phyloP scores from a whole-genome alignment of 2,888 invertebrate species.

The Tubulanus polymorphus region DNA sequence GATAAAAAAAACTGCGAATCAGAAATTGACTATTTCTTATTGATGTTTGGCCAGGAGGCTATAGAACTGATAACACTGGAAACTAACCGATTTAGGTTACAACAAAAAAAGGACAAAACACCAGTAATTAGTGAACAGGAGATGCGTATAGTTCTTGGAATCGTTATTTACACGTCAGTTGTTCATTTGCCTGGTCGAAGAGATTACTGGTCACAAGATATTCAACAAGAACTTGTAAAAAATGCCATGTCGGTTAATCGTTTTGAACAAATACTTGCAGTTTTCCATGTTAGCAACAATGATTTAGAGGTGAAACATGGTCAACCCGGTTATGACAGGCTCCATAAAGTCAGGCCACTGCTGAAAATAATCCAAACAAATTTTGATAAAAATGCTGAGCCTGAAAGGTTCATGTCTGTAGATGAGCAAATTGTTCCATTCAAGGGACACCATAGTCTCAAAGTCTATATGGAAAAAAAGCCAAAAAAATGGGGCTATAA shows the following conservation, averaged over 20 bases:
- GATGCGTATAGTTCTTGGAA: background rate
- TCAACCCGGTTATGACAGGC: constrained; percentile 9
- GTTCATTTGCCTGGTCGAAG: background rate
- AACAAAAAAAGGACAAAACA: background rate
- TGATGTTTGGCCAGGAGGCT: background rate
- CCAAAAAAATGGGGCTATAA: constrained; percentile 17
- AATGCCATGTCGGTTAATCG: constrained; percentile 9
- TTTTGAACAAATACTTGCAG: constrained; percentile 13
- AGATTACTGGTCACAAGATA: background rate
- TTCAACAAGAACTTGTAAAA: background rate
- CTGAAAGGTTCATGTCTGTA: constrained; percentile 7
- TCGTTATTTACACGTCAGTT: background rate
- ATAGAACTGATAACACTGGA: constrained; percentile 2
- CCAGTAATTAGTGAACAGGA: background rate
- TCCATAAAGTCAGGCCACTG: constrained; percentile 10
- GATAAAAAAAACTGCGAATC: background rate
- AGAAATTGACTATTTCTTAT: background rate
- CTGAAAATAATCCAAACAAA: constrained; percentile 1
- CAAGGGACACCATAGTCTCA: constrained; percentile 11
- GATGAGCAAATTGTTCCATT: constrained; percentile 16
- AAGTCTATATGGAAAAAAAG: constrained; percentile 14
- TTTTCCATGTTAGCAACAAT: constrained; percentile 12
- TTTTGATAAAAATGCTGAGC: constrained; percentile 10
- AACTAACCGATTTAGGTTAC: background rate
- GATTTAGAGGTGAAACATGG: constrained; percentile 5